Base-by-base conservation (phyloP, 2,113 vertebrate genomes). In the Salvelinus namaycush region DNA sequence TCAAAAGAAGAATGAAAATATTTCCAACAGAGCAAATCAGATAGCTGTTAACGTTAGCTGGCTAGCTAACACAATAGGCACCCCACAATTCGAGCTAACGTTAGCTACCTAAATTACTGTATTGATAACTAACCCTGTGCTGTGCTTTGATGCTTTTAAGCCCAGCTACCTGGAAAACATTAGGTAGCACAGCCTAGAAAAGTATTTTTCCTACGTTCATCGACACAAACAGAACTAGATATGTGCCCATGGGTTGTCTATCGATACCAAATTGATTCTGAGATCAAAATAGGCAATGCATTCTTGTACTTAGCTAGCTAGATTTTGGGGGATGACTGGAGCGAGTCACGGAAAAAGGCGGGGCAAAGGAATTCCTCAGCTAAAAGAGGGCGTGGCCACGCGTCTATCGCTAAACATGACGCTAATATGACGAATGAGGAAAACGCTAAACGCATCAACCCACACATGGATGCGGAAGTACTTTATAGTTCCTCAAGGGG, bases 311-410 rank as follows among this genome's bases (percentile, higher is more conserved):
- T 24, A 7, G n/a, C 13, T 57, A 18, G 51, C 14, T 54, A 54
- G 59, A 62, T 62, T 62, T 62, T 59, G 57, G 20, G 27, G 54
- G 51, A 5, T 18, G 76, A 44, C 11, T 27, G 51, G 29, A 26
- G 39, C 7, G 34, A 74, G 72, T 65, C 72, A 44, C 29, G 31
- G 72, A 6, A 22, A 65, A 67, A 54, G 80, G 80, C 34, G 73
- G 80, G 16, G 54, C 54, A 22, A 9, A 68, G 57, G 26, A 74
- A 68, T 39, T 1, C 67, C 16, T 31, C 29, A 18, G 31, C 9
- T 44, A 12, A 27, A 12, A 31, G 29, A 5, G 8, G 31, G 67
- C 31, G 18, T 12, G 31, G 67, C 31, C 24, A 14, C 3, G 67
- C 8, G 1, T 39, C 31, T n/a, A 8, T 68, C 39, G 18, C 1